Conservation (phyloP, 1,140 invertebrate species). For the Drosophila nigromelanica region DNA sequence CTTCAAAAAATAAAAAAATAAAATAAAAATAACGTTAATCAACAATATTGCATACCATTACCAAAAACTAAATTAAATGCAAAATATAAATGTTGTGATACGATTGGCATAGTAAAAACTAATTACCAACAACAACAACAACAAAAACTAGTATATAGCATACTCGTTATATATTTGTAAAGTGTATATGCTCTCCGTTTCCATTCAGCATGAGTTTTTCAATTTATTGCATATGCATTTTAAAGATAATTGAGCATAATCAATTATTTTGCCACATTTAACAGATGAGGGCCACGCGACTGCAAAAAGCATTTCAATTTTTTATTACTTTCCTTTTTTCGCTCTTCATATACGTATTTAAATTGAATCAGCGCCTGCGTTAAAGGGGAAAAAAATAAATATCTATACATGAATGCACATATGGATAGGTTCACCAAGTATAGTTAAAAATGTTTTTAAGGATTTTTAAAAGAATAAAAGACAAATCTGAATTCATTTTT, state of each 20-base stretch:
- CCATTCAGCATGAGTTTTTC: slow-evolving; percentile 25
- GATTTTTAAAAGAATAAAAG: no score
- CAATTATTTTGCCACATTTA: slow-evolving; percentile 81
- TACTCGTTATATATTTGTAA: slow-evolving; percentile 1
- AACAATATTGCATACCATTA: slow-evolving; percentile 35
- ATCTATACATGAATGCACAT: slow-evolving; percentile 33
- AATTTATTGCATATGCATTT: slow-evolving; percentile 53
- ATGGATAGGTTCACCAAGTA: slow-evolving; percentile 36
- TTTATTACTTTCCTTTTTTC: slow-evolving; percentile 8
- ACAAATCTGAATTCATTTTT: neutral
- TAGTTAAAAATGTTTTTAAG: neutral
- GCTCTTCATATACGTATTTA: slow-evolving; percentile 45
- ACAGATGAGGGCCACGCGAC: slow-evolving; percentile 47
- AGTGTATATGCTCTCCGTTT: slow-evolving; percentile 20
- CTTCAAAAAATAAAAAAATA: no score
- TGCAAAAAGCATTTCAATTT: slow-evolving; percentile 38
- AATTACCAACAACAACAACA: slow-evolving; percentile 17
- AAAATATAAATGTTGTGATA: slow-evolving; percentile 76
- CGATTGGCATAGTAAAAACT: slow-evolving; percentile 50
- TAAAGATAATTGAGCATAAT: slow-evolving; percentile 76
- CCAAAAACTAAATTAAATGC: slow-evolving; percentile 46
- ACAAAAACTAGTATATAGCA: slow-evolving; percentile 7
- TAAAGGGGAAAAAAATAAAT: slow-evolving; percentile 19
- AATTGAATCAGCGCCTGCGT: slow-evolving; percentile 37
- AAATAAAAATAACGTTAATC: slow-evolving; percentile 26